A percentile compares a stretch with the other conserved stretches of the same genome.
phyloP scores from a whole-genome alignment of 2,113 vertebrate genomes.

The Lepidothrix coronata region DNA sequence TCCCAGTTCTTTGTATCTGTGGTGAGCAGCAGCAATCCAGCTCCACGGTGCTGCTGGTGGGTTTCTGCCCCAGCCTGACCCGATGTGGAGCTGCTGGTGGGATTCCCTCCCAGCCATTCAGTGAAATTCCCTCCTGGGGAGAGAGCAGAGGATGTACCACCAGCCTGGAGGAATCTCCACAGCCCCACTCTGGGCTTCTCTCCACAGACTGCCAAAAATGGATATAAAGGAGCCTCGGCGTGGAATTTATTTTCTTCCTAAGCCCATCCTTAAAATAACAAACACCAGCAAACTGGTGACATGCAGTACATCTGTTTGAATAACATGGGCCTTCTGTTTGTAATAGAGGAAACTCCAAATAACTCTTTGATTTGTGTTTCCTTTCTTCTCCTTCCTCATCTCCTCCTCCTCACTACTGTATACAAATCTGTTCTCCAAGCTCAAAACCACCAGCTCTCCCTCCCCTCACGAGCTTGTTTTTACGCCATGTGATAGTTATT shows the following conservation, averaged over 20 bases:
- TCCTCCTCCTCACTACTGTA: constrained; percentile 61
- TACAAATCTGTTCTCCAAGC: constrained; percentile 46
- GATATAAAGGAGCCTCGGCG: constrained; percentile 4
- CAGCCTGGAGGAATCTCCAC: constrained; percentile 29
- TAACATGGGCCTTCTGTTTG: constrained; percentile 40
- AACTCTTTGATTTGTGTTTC: constrained; percentile 50
- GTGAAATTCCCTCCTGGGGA: not conserved
- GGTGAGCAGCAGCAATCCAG: not conserved
- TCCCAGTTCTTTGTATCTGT: not conserved
- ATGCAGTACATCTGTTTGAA: constrained; percentile 1
- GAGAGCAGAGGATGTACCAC: not conserved
- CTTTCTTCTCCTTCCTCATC: constrained; percentile 60
- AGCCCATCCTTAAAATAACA: constrained; percentile 65
- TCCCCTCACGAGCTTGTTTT: not conserved
- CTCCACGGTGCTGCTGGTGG: not conserved
- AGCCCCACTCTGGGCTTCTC: constrained; percentile 31
- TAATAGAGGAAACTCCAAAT: constrained; percentile 48
- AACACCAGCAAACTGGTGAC: constrained; percentile 36
- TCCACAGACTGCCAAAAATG: constrained; percentile 59
- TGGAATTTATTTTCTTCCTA: constrained; percentile 54
- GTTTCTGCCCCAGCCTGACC: not conserved
- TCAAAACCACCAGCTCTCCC: not conserved
- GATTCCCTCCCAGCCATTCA: not conserved
- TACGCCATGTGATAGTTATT: constrained; percentile 10
- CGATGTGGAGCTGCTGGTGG: not conserved